These are phyloP conservation scores for Magallana gigas DNA, from an alignment of 1,140 invertebrate genomes.

Conservation along the genomic window DNA sequence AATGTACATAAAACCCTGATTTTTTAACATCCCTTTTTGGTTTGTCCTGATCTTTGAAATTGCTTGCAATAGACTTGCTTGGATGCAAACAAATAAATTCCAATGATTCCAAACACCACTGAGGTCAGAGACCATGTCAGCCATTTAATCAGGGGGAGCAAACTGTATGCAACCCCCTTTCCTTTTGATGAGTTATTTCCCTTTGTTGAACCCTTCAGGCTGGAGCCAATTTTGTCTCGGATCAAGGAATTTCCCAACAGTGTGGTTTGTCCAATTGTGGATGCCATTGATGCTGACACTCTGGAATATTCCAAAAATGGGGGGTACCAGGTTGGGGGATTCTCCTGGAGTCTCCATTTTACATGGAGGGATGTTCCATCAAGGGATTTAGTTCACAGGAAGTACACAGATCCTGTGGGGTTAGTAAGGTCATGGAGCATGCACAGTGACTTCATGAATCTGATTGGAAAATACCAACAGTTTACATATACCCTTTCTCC, in stretches of 20 bases:
- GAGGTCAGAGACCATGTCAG: neutral
- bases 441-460: neutral
- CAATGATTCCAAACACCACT: no score
- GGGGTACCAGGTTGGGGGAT: constrained; percentile 85
- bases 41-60: no score
- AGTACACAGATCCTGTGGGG: constrained; percentile 77
- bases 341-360: constrained; percentile 97
- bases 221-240: constrained; percentile 91
- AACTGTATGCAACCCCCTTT: neutral
- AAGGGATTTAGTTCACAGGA: constrained; percentile 91
- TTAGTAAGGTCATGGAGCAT: constrained; percentile 51
- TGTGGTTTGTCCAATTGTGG: constrained; percentile 94
- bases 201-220: constrained; percentile 78
- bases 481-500: no score
- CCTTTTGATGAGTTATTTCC: neutral
- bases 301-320: constrained; percentile 88
- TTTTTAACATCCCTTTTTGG: no score
- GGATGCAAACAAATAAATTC: no score
- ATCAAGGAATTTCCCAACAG: constrained; percentile 89
- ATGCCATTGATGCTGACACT: constrained; percentile 92
- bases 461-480: neutral
- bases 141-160: no score
- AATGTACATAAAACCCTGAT: no score
- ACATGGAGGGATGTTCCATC: constrained; percentile 94
- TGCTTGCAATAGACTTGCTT: no score